Base-by-base conservation (phyloP, 2,888 invertebrate species). In the Amiota communis region DNA sequence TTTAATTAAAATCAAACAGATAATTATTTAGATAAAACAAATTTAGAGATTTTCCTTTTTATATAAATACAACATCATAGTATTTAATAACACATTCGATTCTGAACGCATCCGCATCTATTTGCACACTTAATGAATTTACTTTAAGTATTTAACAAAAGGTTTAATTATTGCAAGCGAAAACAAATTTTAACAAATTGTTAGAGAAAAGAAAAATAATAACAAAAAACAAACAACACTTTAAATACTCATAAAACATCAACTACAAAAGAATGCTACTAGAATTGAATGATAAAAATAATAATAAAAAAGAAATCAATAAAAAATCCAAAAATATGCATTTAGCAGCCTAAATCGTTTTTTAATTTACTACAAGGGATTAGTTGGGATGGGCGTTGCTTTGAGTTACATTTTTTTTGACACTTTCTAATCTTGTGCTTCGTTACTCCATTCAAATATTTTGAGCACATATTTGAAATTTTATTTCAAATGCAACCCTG, bases 241-340 rank as follows among this genome's bases (percentile, higher is more conserved):
- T 69, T 71, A 73, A 65, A 72, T 75, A 68, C 75, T 71, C 74
- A 74, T 73, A 65, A 59, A 76, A 74, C 79, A 84, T 85, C 74
- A 78, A 82, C 75, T 78, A 85, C 15, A 53, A 80, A n/a, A 72
- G 81, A 86, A 87, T 87, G 88, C 88, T 87, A 87, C 84, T 87
- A 87, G 87, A 87, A 87, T 87, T 87, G 86, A 87, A 87, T 83
- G 74, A 78, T 79, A 78, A 75, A 76, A 76, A 73, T 71, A 74
- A 72, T 72, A 68, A 74, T 48, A 72, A 63, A 70, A 51, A 74
- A 67, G 74, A 46, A 53, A 74, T 68, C 57, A 47, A 70, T 67
- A 77, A 75, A 70, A 53, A 73, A 76, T 74, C 75, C 75, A 76
- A 84, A 86, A 86, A 85, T 84, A 85, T 85, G 85, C 86, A 85